A percentile compares a stretch with the other conserved stretches of the same genome.
Evolutionary conservation across 2,888 invertebrate genomes (phyloP).

Genomic region (Chrysopilus asiliformis): DNA sequence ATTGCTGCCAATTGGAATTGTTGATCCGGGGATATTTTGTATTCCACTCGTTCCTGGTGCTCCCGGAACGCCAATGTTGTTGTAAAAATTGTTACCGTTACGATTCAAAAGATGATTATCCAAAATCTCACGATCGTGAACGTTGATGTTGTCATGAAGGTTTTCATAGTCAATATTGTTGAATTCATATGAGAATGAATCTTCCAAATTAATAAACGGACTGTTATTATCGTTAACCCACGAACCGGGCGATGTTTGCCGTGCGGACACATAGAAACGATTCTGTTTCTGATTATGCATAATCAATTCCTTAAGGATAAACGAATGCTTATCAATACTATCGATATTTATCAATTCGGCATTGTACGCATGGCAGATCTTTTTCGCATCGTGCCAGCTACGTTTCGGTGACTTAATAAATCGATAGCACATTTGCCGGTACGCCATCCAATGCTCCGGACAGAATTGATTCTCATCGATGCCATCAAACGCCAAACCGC

Average conservation of each 20-base stretch:
- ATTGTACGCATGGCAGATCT: conserved; percentile 70
- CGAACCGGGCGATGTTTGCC: conserved; percentile 56
- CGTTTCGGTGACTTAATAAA: conserved; percentile 79
- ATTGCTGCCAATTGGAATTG: too few relatives aligned
- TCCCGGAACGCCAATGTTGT: too few relatives aligned
- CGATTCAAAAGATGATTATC: background rate
- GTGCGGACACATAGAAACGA: conserved; percentile 75
- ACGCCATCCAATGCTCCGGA: conserved; percentile 78
- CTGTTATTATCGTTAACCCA: conserved; percentile 83
- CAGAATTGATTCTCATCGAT: conserved; percentile 42
- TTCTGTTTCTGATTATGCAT: conserved; percentile 73
- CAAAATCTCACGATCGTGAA: background rate
- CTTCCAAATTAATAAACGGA: conserved; percentile 62
- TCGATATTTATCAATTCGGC: conserved; percentile 71
- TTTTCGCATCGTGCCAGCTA: conserved; percentile 64
- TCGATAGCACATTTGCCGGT: conserved; percentile 70
- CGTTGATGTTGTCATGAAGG: conserved; percentile 25
- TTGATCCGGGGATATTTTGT: background rate
- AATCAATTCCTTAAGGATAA: conserved; percentile 68
- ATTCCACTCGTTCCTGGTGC: too few relatives aligned
- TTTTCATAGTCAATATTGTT: conserved; percentile 35
- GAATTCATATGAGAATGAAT: conserved; percentile 61
- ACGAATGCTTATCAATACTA: conserved; percentile 74
- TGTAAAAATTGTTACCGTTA: background rate
- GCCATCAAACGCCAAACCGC: conserved; percentile 10